phyloP scores from a whole-genome alignment of 2,888 invertebrate species.

The Aspidapion aeneum region DNA sequence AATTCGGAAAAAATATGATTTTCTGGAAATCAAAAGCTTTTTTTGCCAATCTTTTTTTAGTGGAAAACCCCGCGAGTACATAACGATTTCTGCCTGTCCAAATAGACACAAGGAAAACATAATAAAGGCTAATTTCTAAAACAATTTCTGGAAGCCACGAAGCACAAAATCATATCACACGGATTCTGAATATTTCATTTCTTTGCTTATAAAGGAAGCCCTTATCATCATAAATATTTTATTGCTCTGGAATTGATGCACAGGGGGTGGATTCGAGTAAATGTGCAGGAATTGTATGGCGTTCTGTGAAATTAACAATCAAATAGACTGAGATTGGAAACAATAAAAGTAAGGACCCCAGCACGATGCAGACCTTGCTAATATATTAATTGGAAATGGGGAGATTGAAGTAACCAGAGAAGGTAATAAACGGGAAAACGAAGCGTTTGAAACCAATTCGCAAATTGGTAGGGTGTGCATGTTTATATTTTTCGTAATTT shows the following conservation, averaged over 20 bases:
- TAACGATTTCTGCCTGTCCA: too few relatives aligned
- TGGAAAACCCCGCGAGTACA: too few relatives aligned
- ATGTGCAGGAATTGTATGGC: background rate
- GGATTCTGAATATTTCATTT: conserved; percentile 2
- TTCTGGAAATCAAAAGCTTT: too few relatives aligned
- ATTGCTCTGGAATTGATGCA: conserved; percentile 16
- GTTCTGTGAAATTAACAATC: conserved; percentile 3
- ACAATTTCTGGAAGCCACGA: background rate
- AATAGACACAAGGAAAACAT: background rate
- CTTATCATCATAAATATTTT: conserved; percentile 19
- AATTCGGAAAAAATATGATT: too few relatives aligned
- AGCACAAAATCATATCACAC: conserved; percentile 1
- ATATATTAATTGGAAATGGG: background rate
- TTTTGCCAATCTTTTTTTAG: too few relatives aligned
- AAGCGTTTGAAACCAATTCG: background rate
- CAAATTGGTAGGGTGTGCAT: background rate
- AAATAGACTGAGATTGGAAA: conserved; percentile 1
- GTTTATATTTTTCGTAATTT: background rate
- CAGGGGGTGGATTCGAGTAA: conserved; percentile 5
- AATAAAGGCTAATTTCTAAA: background rate
- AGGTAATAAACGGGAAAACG: background rate
- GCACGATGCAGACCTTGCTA: background rate
- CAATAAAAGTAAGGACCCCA: conserved; percentile 2
- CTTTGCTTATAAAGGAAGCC: background rate
- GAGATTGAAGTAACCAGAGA: background rate